phyloP scores from a whole-genome alignment of 2,113 vertebrate genomes.

The Gavialis gangeticus region DNA sequence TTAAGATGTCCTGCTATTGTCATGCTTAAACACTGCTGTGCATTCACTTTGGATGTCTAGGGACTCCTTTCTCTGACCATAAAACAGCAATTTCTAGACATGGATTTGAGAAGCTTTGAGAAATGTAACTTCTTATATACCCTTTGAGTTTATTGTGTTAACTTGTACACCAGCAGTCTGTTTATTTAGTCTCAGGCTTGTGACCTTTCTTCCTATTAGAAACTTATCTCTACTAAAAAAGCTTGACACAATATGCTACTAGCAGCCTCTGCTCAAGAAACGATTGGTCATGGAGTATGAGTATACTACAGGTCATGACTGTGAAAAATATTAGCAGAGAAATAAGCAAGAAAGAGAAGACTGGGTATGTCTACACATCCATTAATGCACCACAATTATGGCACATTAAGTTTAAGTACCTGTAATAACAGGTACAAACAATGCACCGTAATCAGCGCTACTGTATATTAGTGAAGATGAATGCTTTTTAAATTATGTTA shows the following conservation, averaged over 20 bases:
- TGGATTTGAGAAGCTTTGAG: not conserved
- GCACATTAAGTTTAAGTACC: too few relatives aligned
- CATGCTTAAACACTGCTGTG: not conserved
- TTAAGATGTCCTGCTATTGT: not conserved
- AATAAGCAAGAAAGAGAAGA: not conserved
- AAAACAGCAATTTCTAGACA: not conserved
- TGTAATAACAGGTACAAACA: too few relatives aligned
- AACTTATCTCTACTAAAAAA: not conserved
- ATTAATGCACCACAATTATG: too few relatives aligned
- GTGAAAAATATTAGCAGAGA: not conserved
- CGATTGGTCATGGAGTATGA: not conserved
- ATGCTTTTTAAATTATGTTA: too few relatives aligned
- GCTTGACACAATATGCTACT: not conserved
- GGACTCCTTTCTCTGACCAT: not conserved
- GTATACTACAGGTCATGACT: not conserved
- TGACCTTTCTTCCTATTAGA: not conserved
- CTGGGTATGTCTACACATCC: too few relatives aligned
- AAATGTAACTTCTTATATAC: not conserved
- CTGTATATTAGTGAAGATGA: too few relatives aligned
- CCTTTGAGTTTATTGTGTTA: not conserved
- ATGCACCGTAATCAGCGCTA: too few relatives aligned
- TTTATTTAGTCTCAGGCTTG: not conserved
- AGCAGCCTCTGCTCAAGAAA: constrained; percentile 12
- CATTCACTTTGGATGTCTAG: not conserved
- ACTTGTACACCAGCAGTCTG: not conserved